phyloP scores from a whole-genome alignment of 2,888 invertebrate genomes.

The Eledone cirrhosa region DNA sequence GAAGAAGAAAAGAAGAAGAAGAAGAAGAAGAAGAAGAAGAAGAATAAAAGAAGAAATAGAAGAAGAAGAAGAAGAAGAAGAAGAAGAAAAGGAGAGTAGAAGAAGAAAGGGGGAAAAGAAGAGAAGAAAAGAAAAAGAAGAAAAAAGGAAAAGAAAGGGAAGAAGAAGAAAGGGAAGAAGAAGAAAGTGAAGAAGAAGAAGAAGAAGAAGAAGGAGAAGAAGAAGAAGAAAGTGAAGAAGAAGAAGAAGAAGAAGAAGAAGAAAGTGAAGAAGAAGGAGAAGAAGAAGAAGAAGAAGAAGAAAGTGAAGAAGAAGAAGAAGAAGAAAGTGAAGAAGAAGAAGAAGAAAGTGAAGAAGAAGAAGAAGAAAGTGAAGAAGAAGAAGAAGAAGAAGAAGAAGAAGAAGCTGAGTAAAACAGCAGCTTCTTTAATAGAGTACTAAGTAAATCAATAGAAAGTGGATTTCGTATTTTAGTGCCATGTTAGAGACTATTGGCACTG shows the following conservation, averaged over 20 bases:
- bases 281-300: background rate
- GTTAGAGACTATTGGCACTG: no score
- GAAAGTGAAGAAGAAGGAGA: background rate
- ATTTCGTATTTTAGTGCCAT: no score
- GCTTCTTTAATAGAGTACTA: no score
- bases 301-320: background rate
- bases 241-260: background rate
- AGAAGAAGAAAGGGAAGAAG: background rate
- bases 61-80: background rate
- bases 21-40: background rate
- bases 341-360: background rate
- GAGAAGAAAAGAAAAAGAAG: slow-evolving; percentile 31
- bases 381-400: no score
- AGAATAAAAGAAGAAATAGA: background rate
- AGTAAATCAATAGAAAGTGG: no score
- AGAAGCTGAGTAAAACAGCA: no score
- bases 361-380: no score
- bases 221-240: background rate
- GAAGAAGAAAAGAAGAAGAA: background rate
- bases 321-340: background rate
- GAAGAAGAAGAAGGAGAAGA: background rate
- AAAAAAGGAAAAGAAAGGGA: slow-evolving; percentile 25
- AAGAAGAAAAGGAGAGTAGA: background rate
- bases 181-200: no score
- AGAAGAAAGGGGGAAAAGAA: slow-evolving; percentile 27